Conservation (phyloP, 2,888 invertebrate genomes). For the Drosophila incognita region DNA sequence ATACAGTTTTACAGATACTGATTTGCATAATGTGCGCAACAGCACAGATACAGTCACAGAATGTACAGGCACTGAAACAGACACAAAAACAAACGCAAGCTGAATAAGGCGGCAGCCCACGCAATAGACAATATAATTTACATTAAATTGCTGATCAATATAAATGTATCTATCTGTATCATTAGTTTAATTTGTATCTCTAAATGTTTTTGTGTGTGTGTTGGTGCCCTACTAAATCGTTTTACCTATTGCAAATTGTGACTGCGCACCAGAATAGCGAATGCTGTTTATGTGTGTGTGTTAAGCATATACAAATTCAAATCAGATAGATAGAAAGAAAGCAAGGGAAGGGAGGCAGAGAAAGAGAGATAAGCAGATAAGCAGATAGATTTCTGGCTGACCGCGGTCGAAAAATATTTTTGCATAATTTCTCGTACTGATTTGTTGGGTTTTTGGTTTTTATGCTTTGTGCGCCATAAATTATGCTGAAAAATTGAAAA, state of each 20-base stretch:
- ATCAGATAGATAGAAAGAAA: not conserved
- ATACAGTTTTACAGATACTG: constrained; percentile 61
- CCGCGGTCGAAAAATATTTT: constrained; percentile 67
- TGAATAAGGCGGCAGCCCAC: constrained; percentile 26
- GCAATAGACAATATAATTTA: constrained; percentile 75
- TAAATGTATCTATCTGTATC: constrained; percentile 74
- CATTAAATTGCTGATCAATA: constrained; percentile 80
- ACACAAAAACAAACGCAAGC: constrained; percentile 28
- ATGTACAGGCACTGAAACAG: constrained; percentile 14
- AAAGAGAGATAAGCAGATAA: constrained; percentile 14
- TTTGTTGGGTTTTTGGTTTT: constrained; percentile 72
- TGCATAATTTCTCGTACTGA: constrained; percentile 76
- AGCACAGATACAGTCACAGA: constrained; percentile 27
- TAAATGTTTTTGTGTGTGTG: constrained; percentile 16
- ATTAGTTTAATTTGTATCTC: constrained; percentile 75
- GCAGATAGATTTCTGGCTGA: constrained; percentile 54
- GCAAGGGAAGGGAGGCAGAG: not conserved
- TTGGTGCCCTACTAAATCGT: constrained; percentile 53
- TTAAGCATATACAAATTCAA: constrained; percentile 10
- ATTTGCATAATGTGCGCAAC: constrained; percentile 70
- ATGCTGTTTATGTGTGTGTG: constrained; percentile 16
- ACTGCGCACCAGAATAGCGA: constrained; percentile 13
- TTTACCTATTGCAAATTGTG: constrained; percentile 61
- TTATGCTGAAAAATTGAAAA: constrained; percentile 72
- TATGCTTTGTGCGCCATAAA: constrained; percentile 75